Evolutionary conservation across 2,797 vertebrate genomes (phyloP).

Genomic region (Labroides dimidiatus): DNA sequence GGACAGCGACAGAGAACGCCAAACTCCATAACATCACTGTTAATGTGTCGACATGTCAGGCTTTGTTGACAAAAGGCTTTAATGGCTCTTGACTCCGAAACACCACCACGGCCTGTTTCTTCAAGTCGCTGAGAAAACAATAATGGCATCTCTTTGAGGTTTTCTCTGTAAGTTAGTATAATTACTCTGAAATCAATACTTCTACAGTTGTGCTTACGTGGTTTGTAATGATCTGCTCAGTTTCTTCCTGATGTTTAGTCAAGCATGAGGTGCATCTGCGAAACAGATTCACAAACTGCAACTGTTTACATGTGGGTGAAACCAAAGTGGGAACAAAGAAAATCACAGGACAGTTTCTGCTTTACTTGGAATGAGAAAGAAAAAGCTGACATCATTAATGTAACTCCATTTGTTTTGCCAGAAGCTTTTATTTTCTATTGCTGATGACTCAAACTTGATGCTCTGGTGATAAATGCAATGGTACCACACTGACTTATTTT

Average conservation of each 20-base stretch:
- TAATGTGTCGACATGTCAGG: slow-evolving; percentile 61
- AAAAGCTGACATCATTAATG: background rate
- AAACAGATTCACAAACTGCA: background rate
- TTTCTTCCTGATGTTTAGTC: background rate
- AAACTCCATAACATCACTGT: slow-evolving; percentile 37
- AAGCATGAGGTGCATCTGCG: background rate
- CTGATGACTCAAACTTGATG: background rate
- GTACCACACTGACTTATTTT: background rate
- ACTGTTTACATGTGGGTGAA: background rate
- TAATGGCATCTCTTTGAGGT: background rate
- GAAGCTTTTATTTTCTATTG: background rate
- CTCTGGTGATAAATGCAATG: background rate
- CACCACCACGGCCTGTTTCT: slow-evolving; percentile 8
- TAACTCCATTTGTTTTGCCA: background rate
- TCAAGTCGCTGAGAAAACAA: slow-evolving; percentile 19
- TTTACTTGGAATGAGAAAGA: background rate
- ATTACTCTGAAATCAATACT: background rate
- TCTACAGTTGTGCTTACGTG: background rate
- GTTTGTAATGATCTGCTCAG: background rate
- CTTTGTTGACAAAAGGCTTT: slow-evolving; percentile 56
- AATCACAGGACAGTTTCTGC: background rate
- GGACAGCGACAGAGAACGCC: slow-evolving; percentile 22
- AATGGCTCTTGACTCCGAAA: slow-evolving; percentile 33
- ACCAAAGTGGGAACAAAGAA: background rate
- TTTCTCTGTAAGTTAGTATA: background rate